Base-by-base conservation (phyloP, 2,113 vertebrate genomes). In the Indri indri region DNA sequence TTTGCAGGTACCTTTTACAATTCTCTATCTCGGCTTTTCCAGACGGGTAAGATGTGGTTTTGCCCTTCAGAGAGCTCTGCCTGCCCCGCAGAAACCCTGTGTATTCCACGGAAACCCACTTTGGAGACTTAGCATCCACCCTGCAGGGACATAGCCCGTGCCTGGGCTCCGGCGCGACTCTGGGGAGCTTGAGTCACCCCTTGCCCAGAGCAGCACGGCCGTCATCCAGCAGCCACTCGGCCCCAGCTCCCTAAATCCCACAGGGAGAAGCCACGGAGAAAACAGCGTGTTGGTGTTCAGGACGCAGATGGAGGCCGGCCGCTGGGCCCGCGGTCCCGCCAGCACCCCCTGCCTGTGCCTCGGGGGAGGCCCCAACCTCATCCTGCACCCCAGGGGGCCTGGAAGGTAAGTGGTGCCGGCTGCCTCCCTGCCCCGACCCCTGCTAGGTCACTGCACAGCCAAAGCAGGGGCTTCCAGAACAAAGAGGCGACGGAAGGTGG, bases 191-290 rank as follows among this genome's bases (percentile, higher is more conserved):
- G 27, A 50, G 87, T 89, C 9, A 12, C 40, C 1, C 5, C 42
- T 11, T 6, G 13, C 11, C 4, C 8, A n/a, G 13, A 37, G 50
- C 74, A 40, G 30, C 83, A 54, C 0, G 0, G 1, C 30, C 1
- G 10, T 7, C 0, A 89, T 45, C 0, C 65, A 54, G 66, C 76
- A 42, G 47, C 63, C 1, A 22, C 54, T 91, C 10, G n/a, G 18
- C 74, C 76, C 2, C 5, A 30, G 50, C 32, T 4, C 81, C 95
- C 95, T 96, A 76, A 81, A 94, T 77, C 93, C 96, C 25, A 87
- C 96, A 99, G 99, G 98, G 96, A 98, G 98, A 95, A 98, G 96
- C 97, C 97, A 94, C 11, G 98, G 98, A 97, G 99, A 98, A 91
- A 98, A 96, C 20, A 90, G 98, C 40, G 90, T 98, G 73, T 98